phyloP scores from a whole-genome alignment of 2,113 vertebrate genomes.

The Alectura lathami region DNA sequence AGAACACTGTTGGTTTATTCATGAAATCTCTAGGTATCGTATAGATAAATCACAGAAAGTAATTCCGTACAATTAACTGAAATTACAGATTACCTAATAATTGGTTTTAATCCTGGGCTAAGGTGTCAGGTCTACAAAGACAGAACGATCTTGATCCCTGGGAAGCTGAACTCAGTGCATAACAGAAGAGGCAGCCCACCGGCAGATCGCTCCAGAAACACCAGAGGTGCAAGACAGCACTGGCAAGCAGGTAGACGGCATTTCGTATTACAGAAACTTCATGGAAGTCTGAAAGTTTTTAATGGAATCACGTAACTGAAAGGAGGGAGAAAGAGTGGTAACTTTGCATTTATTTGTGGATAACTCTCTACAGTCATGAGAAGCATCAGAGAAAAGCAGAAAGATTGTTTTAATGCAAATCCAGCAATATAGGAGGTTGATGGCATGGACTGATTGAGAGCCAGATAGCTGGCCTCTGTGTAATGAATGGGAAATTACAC shows the following conservation, averaged over 20 bases:
- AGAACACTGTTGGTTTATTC: not conserved
- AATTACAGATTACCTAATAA: not conserved
- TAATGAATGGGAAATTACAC: not conserved
- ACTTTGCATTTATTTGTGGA: not conserved
- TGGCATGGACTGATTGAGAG: not conserved
- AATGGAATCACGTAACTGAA: not conserved
- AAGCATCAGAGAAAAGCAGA: not conserved
- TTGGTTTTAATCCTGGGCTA: not conserved
- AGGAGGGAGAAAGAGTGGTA: not conserved
- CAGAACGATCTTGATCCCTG: not conserved
- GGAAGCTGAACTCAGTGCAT: not conserved
- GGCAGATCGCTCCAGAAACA: not conserved
- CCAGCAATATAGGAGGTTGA: not conserved
- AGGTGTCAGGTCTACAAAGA: not conserved
- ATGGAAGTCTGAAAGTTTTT: not conserved
- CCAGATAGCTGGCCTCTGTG: not conserved
- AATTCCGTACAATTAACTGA: not conserved
- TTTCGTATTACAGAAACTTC: not conserved
- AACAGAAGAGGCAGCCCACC: not conserved
- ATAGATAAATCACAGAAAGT: not conserved
- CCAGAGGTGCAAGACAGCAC: too few relatives aligned
- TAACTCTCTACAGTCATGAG: accelerated
- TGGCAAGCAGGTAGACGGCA: not conserved
- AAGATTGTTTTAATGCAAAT: not conserved
- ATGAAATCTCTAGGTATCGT: not conserved